Percentiles rank a stretch among this genome's conserved stretches.
These are phyloP conservation scores for Ormyrus labotus DNA, from an alignment of 2,888 invertebrate genomes.

Conservation along the genomic window DNA sequence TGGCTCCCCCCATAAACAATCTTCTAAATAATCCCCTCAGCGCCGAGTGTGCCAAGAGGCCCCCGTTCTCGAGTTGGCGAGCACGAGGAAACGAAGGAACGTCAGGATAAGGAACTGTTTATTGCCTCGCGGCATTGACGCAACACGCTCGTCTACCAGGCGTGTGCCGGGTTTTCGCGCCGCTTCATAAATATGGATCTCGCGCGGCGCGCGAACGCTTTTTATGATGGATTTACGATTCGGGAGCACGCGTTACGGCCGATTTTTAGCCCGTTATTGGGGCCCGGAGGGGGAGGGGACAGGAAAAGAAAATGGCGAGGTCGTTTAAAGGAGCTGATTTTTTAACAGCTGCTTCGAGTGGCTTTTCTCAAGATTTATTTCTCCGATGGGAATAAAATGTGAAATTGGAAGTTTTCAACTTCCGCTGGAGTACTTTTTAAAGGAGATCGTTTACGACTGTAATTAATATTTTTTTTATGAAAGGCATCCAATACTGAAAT, in stretches of 20 bases:
- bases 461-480: no score
- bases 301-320: background rate
- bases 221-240: constrained; percentile 48
- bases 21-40: no score
- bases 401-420: no score
- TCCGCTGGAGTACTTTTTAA: no score
- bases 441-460: no score
- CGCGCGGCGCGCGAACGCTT: constrained; percentile 4
- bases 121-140: constrained; percentile 15
- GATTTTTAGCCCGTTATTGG: background rate
- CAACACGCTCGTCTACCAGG: background rate
- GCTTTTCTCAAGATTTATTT: background rate
- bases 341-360: background rate
- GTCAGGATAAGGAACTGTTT: background rate
- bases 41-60: background rate
- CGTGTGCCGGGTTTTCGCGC: background rate
- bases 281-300: background rate
- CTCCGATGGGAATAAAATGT: no score
- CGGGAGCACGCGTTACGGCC: background rate
- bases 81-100: constrained; percentile 1
- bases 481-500: no score
- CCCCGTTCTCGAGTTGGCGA: constrained; percentile 1
- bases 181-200: constrained; percentile 47
- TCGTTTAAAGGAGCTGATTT: background rate
- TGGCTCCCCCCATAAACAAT: background rate